Conservation (phyloP, 2,113 vertebrate genomes). For the Otis tarda region DNA sequence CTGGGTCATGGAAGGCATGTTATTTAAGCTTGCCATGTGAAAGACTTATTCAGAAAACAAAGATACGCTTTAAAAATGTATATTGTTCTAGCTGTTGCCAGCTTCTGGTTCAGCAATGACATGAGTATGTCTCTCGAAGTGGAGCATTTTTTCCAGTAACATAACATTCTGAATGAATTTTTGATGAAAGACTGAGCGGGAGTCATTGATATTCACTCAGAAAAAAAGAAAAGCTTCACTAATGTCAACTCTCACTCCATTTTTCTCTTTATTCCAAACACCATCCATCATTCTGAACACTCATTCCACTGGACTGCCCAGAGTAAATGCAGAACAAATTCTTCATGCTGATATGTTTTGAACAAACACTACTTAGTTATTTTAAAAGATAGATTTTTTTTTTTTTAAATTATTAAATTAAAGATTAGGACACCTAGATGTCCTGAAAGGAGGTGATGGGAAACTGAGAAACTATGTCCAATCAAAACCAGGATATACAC, state of each 20-base stretch:
- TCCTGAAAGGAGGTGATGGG: background rate
- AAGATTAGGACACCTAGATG: background rate
- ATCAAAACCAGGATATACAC: background rate
- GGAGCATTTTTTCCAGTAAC: background rate
- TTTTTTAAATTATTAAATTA: background rate
- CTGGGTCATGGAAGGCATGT: background rate
- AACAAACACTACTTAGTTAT: background rate
- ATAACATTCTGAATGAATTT: background rate
- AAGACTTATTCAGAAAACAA: background rate
- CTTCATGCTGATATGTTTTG: background rate
- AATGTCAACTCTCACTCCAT: background rate
- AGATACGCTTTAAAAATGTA: background rate
- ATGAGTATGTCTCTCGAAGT: background rate
- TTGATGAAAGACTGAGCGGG: background rate
- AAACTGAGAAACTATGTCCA: background rate
- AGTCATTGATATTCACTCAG: background rate
- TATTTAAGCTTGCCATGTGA: background rate
- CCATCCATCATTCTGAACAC: background rate
- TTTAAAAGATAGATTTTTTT: background rate
- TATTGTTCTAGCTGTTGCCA: background rate
- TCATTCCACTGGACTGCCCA: background rate
- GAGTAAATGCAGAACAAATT: background rate
- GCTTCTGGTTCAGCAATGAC: background rate
- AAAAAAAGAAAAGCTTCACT: background rate
- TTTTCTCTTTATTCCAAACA: background rate